Conservation (phyloP, 2,888 invertebrate species). For the Amphipoea lucens region DNA sequence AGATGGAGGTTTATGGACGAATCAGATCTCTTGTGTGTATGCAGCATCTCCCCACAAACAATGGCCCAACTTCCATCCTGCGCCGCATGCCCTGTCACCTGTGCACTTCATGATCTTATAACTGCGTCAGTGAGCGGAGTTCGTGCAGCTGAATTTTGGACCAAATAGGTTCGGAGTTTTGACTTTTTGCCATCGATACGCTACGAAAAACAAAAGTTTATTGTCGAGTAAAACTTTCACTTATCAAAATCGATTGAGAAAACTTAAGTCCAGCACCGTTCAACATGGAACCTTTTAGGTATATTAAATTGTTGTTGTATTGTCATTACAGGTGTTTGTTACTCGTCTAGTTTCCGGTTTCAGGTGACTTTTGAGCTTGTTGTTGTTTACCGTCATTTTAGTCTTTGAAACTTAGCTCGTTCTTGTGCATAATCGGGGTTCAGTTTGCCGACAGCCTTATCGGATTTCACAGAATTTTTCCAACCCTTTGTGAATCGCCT, state of each 20-base stretch:
- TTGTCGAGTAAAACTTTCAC: slow-evolving; percentile 24
- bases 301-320: slow-evolving; percentile 5
- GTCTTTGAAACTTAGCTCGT: slow-evolving; percentile 1
- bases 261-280: not conserved
- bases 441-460: slow-evolving; percentile 23
- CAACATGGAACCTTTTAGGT: not conserved
- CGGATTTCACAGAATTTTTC: slow-evolving; percentile 36
- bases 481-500: slow-evolving; percentile 21
- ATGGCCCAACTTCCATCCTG: not conserved
- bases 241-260: slow-evolving; percentile 33
- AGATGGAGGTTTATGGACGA: not conserved
- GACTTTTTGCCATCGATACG: not conserved
- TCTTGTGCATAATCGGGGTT: slow-evolving; percentile 8
- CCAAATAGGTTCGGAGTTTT: not conserved
- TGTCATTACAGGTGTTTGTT: slow-evolving; percentile 1
- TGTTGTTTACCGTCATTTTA: not conserved
- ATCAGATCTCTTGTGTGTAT: not conserved
- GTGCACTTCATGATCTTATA: not conserved
- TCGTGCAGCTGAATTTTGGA: not conserved
- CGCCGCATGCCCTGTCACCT: not conserved
- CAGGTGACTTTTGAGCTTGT: slow-evolving; percentile 19
- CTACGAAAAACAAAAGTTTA: not conserved
- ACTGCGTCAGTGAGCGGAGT: not conserved
- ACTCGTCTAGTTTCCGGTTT: slow-evolving; percentile 1
- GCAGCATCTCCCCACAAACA: not conserved